Base-by-base conservation (phyloP, 2,797 vertebrate genomes). In the Cottoperca gobio region DNA sequence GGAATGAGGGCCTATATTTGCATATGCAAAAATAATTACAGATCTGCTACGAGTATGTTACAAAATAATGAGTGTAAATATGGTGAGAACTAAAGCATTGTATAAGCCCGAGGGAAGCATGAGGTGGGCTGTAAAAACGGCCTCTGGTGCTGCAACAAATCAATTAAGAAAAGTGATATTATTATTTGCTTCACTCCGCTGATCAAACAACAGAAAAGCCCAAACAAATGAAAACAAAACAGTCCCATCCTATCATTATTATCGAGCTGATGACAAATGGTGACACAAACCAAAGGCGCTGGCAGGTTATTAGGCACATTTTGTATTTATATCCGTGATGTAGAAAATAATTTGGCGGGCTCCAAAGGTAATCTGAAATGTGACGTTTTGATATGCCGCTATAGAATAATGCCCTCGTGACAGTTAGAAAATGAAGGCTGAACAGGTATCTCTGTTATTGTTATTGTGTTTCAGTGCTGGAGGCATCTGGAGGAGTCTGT, bases 291-390 rank as follows among this genome's bases (percentile, higher is more conserved):
- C 96, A 97, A 92, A 97, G 97, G 97, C 96, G 96, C 96, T 97
- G 97, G 95, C 95, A 97, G 97, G 96, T 97, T 95, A 95, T 95
- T 95, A 98, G 97, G 97, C 97, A 99, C 97, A 96, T 95, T 96
- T 95, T 95, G 95, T 96, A 92, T 96, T 95, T 93, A 92, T 92
- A 95, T 95, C 94, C 93, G 91, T 89, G 91, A 91, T 92, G 93
- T 87, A 90, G 82, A 91, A 91, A 92, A 90, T 77, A 89, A 92
- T 81, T 83, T 81, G 88, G 82, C 76, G 88, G 88, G 90, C 86
- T 94, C 93, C 92, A 71, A 81, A 88, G 74, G 76, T 60, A 78
- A 84, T 83, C 79, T 82, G 74, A 84, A 84, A 90, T 90, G 84
- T 83, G 89, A 89, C 80, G 84, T 82, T 73, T 33, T 82, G 85